Conservation (phyloP, 2,113 vertebrate genomes). For the Psittacus erithacus region DNA sequence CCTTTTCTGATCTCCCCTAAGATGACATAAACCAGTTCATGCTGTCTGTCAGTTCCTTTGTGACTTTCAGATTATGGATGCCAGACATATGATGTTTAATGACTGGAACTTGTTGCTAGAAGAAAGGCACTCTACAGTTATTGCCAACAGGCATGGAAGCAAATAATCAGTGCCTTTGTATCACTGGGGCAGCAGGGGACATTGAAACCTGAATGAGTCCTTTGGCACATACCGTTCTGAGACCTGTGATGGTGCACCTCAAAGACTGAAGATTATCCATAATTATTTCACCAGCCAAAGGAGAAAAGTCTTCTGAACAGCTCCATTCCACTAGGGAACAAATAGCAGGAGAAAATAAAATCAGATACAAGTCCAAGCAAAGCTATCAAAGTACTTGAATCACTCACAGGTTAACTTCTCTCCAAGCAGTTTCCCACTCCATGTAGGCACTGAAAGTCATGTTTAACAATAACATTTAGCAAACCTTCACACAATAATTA, state of each 20-base stretch:
- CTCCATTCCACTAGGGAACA: constrained; percentile 92
- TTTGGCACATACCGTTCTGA: constrained; percentile 83
- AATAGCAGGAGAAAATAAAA: constrained; percentile 34
- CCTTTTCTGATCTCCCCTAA: constrained; percentile 70
- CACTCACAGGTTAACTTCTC: neutral
- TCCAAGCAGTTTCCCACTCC: neutral
- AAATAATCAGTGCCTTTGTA: neutral
- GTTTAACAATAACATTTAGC: neutral
- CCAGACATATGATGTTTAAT: constrained; percentile 77
- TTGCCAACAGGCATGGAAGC: neutral
- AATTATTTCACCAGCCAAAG: constrained; percentile 85
- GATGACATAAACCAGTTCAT: constrained; percentile 75
- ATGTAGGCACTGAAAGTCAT: neutral
- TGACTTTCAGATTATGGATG: constrained; percentile 71
- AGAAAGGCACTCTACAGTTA: constrained; percentile 28
- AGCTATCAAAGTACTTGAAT: neutral
- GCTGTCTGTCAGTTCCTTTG: constrained; percentile 74
- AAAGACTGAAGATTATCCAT: constrained; percentile 87
- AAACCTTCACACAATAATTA: neutral
- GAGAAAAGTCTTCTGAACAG: constrained; percentile 88
- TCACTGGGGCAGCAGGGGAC: neutral
- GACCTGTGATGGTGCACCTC: constrained; percentile 84
- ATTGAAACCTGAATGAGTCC: neutral
- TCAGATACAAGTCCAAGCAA: neutral
- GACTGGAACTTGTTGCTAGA: constrained; percentile 69